phyloP scores from a whole-genome alignment of 1,140 invertebrate genomes.

The Drosophila chauvacae region DNA sequence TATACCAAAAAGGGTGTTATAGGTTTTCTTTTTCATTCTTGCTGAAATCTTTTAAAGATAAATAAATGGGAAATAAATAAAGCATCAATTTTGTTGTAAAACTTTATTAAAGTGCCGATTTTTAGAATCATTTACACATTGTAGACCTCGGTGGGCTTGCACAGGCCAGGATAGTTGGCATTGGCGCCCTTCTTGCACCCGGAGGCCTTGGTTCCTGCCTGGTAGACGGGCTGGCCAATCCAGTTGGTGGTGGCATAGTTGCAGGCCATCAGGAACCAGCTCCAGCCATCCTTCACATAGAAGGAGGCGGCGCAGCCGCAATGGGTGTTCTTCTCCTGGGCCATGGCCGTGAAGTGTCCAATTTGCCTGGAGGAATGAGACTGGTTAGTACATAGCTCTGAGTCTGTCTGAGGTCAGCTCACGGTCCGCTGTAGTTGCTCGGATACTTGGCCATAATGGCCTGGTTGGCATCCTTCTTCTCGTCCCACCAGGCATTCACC shows the following conservation, averaged over 20 bases:
- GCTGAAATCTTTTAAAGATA: no score
- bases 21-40: no score
- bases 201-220: constrained; percentile 6
- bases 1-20: no score
- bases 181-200: constrained; percentile 35
- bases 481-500: constrained; percentile 48
- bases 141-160: constrained; percentile 64
- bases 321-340: constrained; percentile 54
- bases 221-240: constrained; percentile 55
- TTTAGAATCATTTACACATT: constrained; percentile 13
- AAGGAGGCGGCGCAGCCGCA: constrained; percentile 62
- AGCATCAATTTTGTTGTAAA: no score
- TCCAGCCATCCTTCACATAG: constrained; percentile 36
- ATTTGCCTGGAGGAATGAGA: constrained; percentile 22
- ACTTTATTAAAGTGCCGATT: no score
- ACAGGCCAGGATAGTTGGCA: constrained; percentile 54
- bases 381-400: no score
- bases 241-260: constrained; percentile 69
- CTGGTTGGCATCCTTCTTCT: constrained; percentile 53
- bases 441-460: constrained; percentile 61
- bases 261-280: constrained; percentile 54
- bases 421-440: constrained; percentile 45
- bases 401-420: not conserved
- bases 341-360: constrained; percentile 71
- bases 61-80: no score